Evolutionary conservation across 2,797 vertebrate genomes (phyloP).

Genomic region (Rhodeus uyekii): DNA sequence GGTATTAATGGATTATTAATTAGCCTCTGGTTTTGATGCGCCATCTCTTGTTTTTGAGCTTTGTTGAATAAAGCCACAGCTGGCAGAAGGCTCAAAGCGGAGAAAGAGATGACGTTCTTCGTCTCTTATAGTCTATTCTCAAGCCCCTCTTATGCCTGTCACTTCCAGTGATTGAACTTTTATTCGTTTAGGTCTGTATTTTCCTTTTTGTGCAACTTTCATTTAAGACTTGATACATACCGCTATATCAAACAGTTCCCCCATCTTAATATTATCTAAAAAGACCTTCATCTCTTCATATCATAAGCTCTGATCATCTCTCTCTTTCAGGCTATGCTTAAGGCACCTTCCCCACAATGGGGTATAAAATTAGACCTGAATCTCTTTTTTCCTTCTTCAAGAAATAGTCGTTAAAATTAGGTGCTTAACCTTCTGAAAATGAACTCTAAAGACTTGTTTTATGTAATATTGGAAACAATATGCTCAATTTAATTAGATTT

Average conservation of each 20-base stretch:
- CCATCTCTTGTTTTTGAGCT: conserved; percentile 10
- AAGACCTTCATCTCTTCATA: conserved; percentile 17
- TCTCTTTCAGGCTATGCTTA: background rate
- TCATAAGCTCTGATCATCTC: background rate
- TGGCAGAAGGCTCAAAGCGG: background rate
- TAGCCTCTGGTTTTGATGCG: conserved; percentile 32
- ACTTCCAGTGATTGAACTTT: conserved; percentile 17
- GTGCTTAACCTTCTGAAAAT: background rate
- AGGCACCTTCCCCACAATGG: background rate
- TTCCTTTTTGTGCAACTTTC: background rate
- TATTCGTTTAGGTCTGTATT: conserved; percentile 25
- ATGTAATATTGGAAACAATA: background rate
- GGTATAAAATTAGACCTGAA: background rate
- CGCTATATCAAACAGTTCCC: conserved; percentile 14
- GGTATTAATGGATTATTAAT: conserved; percentile 40
- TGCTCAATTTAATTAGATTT: background rate
- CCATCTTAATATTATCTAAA: conserved; percentile 22
- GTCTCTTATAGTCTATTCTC: conserved; percentile 36
- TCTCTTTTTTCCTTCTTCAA: background rate
- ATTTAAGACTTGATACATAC: conserved; percentile 30
- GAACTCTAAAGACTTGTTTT: background rate
- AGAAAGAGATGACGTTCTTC: conserved; percentile 5
- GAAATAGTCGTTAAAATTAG: background rate
- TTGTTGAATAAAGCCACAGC: conserved; percentile 33
- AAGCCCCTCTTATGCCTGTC: conserved; percentile 8